Percentiles rank a stretch among this genome's conserved stretches.
phyloP scores from a whole-genome alignment of 2,797 vertebrate genomes.

The Channa striata region DNA sequence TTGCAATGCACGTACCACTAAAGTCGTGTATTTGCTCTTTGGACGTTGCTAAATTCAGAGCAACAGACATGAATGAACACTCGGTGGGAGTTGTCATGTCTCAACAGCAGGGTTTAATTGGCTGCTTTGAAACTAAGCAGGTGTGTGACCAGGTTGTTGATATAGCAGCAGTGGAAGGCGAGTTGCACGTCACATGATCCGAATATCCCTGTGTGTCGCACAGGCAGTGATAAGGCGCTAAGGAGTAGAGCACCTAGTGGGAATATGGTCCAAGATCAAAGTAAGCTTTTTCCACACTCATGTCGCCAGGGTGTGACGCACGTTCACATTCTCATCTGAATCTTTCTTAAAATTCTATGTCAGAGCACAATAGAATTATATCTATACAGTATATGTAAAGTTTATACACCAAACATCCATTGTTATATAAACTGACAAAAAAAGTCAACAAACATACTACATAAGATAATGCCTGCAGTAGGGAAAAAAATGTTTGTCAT shows the following conservation, averaged over 20 bases:
- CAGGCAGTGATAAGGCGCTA: slow-evolving; percentile 6
- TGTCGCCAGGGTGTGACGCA: slow-evolving; percentile 1
- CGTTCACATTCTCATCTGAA: not conserved
- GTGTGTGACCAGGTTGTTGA: slow-evolving; percentile 38
- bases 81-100: slow-evolving; percentile 25
- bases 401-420: too few relatives aligned
- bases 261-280: slow-evolving; percentile 23
- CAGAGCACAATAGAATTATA: not conserved
- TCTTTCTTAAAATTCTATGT: slow-evolving; percentile 6
- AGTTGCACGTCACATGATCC: slow-evolving; percentile 1
- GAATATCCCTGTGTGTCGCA: slow-evolving; percentile 9
- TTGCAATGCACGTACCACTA: not conserved
- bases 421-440: too few relatives aligned
- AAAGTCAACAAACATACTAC: too few relatives aligned
- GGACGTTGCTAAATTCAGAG: slow-evolving; percentile 6
- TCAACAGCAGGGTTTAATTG: slow-evolving; percentile 45
- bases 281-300: not conserved
- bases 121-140: slow-evolving; percentile 32
- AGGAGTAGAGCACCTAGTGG: slow-evolving; percentile 1
- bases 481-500: slow-evolving; percentile 26
- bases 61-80: slow-evolving; percentile 16
- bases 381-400: too few relatives aligned
- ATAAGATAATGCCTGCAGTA: not conserved
- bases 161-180: slow-evolving; percentile 11
- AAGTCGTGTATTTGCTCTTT: not conserved